Percentiles rank a stretch among this genome's conserved stretches.
phyloP scores from a whole-genome alignment of 2,888 invertebrate species.

The Lycocerus yunnanus region DNA sequence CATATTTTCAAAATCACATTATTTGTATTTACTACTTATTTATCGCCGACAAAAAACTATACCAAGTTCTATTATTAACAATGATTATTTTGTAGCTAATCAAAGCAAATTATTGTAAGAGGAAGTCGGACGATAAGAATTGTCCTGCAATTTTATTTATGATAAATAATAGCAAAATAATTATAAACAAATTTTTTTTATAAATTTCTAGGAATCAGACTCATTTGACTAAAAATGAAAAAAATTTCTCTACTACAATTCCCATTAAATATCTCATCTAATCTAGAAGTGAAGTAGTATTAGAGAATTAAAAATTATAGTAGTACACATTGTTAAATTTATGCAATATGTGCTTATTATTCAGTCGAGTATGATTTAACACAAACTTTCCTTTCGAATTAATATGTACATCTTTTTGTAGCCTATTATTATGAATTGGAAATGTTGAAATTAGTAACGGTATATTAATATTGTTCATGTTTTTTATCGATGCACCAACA shows the following conservation, averaged over 20 bases:
- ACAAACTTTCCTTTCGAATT: background rate
- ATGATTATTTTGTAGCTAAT: background rate
- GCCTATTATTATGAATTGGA: slow-evolving; percentile 1
- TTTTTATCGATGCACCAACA: background rate
- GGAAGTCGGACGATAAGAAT: background rate
- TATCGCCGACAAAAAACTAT: background rate
- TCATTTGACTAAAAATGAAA: background rate
- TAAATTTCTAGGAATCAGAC: background rate
- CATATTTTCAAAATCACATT: too few species aligned
- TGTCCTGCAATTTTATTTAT: background rate
- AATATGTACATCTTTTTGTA: background rate
- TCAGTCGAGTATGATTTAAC: slow-evolving; percentile 1
- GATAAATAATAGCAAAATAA: background rate
- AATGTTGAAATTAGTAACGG: slow-evolving; percentile 1
- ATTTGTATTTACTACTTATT: too few species aligned
- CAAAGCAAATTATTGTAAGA: background rate
- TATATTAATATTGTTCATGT: background rate
- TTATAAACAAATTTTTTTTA: background rate
- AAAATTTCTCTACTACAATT: background rate
- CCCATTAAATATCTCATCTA: background rate
- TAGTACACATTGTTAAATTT: background rate
- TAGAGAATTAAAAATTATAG: background rate
- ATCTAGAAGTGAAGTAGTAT: background rate
- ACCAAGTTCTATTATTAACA: background rate
- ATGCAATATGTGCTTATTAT: slow-evolving; percentile 1